Conservation (phyloP, 2,113 vertebrate genomes). For the Brachirus orientalis region DNA sequence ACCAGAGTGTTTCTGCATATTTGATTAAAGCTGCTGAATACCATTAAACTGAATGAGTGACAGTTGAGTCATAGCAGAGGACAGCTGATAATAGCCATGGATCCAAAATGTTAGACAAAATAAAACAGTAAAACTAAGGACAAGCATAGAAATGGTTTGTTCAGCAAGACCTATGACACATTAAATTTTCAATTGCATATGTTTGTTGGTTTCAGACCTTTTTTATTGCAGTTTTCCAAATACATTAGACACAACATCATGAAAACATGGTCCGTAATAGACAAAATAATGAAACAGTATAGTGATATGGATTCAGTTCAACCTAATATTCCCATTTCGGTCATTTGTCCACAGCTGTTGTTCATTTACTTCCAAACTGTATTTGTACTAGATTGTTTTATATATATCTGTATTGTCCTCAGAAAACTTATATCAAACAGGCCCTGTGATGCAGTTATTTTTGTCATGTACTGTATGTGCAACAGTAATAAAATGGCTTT, state of each 20-base stretch:
- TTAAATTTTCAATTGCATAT: too few species aligned
- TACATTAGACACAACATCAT: background rate
- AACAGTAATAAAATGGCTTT: slow-evolving; percentile 9
- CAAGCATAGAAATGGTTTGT: too few species aligned
- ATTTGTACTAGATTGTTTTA: background rate
- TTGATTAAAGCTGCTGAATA: too few species aligned
- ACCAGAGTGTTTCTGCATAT: too few species aligned
- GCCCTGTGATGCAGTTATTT: slow-evolving; percentile 2
- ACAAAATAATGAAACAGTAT: background rate
- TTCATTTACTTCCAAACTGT: background rate
- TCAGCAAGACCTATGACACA: too few species aligned
- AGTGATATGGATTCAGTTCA: background rate
- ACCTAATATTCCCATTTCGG: background rate
- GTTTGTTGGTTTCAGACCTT: too few species aligned
- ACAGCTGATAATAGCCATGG: too few species aligned
- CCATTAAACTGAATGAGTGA: too few species aligned
- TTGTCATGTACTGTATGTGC: slow-evolving; percentile 6
- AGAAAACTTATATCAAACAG: background rate
- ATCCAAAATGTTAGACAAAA: too few species aligned
- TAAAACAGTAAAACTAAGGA: too few species aligned
- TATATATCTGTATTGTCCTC: background rate
- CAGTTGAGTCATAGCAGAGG: too few species aligned
- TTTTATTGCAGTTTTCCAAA: background rate
- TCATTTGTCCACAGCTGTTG: background rate
- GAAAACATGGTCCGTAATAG: background rate